Evolutionary conservation across 2,888 invertebrate genomes (phyloP), one percentile per base, ranked within the genome.

Genomic region (Trichacis sp.): DNA sequence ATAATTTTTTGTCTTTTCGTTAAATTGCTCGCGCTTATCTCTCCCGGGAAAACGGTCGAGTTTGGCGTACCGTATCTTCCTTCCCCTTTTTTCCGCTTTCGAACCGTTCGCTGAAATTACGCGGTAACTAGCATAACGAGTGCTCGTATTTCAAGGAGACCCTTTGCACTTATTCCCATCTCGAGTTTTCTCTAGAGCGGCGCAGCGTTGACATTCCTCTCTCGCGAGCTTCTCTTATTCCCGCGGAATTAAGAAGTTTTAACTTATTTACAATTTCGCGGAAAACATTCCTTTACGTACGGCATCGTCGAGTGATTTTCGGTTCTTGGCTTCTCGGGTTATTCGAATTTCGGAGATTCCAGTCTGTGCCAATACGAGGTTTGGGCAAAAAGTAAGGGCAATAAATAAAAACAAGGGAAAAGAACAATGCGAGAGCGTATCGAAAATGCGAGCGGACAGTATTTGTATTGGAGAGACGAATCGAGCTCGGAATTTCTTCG

Each of bases 381-480:
- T 40, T 18, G 33, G 40, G 40, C 15, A 40, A 40, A 40, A 24
- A 46, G 15, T 15, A 47, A 17, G 30, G 46, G 36, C 29, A 38
- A 62, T 11, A 43, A 30, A 56, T 56, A 47, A 43, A 48, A 38
- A 45, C 38, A 45, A 8, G 8, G 38, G 47, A 29, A 36, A 40
- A 47, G 43, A 54, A 19, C 45, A 30, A 24, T 20, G 52, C 45
- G 57, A 48, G 30, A 42, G 46, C 46, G 46, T 29, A 46, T 46
- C 46, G 46, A 29, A 46, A 46, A 46, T 24, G 46, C 18, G 46
- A 29, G 46, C 46, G 46, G 46, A 12, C 46, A 63, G 71, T 70
- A 74, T 73, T 75, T 72, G 71, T 73, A 73, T 73, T 72, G 71
- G 71, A 58, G 64, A 54, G 64, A 66, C 55, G 69, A 73, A 72